These are phyloP conservation scores for Yponomeuta sedellus DNA, from an alignment of 2,888 invertebrate genomes.

Conservation along the genomic window DNA sequence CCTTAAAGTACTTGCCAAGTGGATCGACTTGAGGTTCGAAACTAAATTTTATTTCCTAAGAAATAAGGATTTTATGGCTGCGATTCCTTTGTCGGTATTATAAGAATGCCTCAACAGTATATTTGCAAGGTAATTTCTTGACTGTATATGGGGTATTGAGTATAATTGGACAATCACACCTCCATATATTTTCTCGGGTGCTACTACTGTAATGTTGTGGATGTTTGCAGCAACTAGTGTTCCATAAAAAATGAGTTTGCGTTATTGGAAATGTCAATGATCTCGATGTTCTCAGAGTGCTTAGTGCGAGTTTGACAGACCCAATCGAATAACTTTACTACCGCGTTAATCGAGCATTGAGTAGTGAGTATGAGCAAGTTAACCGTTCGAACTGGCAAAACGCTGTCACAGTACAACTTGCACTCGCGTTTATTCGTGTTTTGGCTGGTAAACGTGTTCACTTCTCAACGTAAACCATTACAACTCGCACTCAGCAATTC, in stretches of 20 bases:
- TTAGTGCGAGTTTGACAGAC: no score
- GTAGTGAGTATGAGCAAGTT: no score
- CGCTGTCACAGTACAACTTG: no score
- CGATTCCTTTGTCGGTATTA: not conserved
- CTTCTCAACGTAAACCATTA: no score
- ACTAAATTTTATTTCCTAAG: not conserved
- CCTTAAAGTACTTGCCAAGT: not conserved
- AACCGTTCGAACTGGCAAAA: no score
- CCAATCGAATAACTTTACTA: no score
- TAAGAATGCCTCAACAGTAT: not conserved
- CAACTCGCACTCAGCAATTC: no score
- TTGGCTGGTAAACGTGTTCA: no score
- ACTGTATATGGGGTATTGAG: slow-evolving; percentile 5
- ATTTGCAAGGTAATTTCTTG: slow-evolving; percentile 4
- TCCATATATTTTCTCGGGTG: slow-evolving; percentile 1
- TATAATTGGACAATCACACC: slow-evolving; percentile 12
- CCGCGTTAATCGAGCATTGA: no score
- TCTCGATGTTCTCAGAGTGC: no score
- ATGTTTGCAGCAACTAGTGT: not conserved
- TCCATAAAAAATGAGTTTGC: not conserved
- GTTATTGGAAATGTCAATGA: not conserved
- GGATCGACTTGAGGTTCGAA: not conserved
- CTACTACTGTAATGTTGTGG: not conserved
- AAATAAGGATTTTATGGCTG: not conserved
- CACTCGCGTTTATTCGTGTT: no score